Conservation (phyloP, 1,140 invertebrate genomes). For the Tetramorium alpestre region DNA sequence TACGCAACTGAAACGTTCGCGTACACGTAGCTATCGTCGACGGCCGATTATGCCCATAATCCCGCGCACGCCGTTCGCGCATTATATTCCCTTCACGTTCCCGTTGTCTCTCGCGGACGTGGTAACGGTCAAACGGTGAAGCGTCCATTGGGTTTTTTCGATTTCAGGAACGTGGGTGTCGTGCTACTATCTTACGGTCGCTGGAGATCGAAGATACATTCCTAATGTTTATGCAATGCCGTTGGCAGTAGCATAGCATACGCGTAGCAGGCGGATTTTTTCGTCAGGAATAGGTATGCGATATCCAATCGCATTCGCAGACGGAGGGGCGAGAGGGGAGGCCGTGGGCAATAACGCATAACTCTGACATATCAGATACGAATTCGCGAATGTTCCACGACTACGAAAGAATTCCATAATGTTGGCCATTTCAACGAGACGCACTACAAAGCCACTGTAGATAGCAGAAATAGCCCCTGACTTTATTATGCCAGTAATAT, state of each 20-base stretch:
- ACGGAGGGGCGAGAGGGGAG: conserved; percentile 38
- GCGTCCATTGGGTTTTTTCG: conserved; percentile 73
- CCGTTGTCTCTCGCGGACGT: conserved; percentile 25
- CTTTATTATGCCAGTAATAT: conserved; percentile 5
- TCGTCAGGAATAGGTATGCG: conserved; percentile 74
- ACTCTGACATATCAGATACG: conserved; percentile 78
- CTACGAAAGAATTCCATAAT: conserved; percentile 64
- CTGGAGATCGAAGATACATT: conserved; percentile 75
- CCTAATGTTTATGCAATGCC: conserved; percentile 81
- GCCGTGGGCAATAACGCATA: conserved; percentile 79
- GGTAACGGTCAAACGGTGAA: conserved; percentile 62
- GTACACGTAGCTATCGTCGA: not conserved
- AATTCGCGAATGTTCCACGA: conserved; percentile 59
- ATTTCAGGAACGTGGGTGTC: conserved; percentile 78
- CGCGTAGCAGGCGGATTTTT: conserved; percentile 68
- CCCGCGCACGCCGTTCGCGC: not conserved
- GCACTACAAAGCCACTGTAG: not conserved
- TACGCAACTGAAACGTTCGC: not conserved
- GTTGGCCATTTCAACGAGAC: conserved; percentile 46
- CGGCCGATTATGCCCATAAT: conserved; percentile 65
- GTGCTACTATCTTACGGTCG: conserved; percentile 70
- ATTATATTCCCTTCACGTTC: conserved; percentile 51
- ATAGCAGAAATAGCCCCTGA: not conserved
- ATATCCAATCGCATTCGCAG: conserved; percentile 67
- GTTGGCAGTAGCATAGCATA: conserved; percentile 58